These are phyloP conservation scores for Streblospio benedicti DNA, from an alignment of 1,140 invertebrate species.

Conservation along the genomic window DNA sequence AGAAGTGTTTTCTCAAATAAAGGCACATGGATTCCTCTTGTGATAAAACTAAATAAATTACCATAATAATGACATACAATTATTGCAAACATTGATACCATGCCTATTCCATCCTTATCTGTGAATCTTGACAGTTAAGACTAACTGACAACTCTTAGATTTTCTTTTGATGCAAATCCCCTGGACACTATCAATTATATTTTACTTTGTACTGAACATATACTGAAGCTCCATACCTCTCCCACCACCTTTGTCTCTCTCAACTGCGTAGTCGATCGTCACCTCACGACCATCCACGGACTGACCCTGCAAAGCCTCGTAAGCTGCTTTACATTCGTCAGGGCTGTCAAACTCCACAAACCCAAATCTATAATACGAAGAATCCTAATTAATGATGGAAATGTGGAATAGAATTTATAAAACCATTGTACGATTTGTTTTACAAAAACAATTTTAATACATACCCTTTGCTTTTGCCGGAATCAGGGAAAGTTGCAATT, in stretches of 20 bases:
- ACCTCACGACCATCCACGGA: slow-evolving; percentile 30
- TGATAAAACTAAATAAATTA: too few relatives aligned
- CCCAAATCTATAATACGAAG: slow-evolving; percentile 27
- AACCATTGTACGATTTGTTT: too few relatives aligned
- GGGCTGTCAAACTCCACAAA: slow-evolving; percentile 33
- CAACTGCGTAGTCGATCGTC: slow-evolving; percentile 25
- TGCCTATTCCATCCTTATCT: too few relatives aligned
- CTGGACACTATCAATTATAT: too few relatives aligned
- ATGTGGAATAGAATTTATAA: background rate
- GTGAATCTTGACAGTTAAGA: too few relatives aligned
- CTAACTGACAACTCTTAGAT: too few relatives aligned
- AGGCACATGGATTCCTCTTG: background rate
- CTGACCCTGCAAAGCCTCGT: slow-evolving; percentile 26
- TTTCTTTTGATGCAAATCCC: too few relatives aligned
- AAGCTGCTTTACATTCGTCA: slow-evolving; percentile 26
- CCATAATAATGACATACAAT: background rate
- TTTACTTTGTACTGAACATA: background rate
- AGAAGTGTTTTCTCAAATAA: too few relatives aligned
- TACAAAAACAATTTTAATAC: too few relatives aligned
- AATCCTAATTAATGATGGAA: background rate
- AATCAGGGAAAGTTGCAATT: slow-evolving; percentile 14
- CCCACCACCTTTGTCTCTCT: background rate
- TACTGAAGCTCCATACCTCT: background rate
- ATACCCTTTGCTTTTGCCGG: slow-evolving; percentile 18
- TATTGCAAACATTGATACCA: background rate